Evolutionary conservation across 2,888 invertebrate genomes (phyloP), one percentile per base, ranked within the genome.

Genomic region (Asteroscopus sphinx): DNA sequence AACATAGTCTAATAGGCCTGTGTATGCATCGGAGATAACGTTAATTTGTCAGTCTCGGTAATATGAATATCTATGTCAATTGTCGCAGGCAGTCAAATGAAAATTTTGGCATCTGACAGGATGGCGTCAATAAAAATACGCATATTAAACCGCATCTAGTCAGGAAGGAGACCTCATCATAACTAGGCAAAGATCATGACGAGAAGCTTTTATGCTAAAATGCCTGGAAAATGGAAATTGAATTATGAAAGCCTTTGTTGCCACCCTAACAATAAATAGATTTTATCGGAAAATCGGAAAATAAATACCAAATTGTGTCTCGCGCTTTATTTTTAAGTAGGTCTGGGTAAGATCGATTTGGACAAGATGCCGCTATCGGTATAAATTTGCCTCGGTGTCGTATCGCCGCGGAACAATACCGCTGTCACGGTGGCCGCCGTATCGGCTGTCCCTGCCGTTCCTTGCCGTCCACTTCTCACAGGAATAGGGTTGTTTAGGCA

Each of bases 301-400:
- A 45, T 39, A 51, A 39, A 32, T 15, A 13, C n/a, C 37, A 57
- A 46, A 53, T 28, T 17, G 15, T 25, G n/a, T 60, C 35, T 48
- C 39, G 37, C 54, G 51, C 30, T 61, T 67, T 67, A 52, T 51
- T 53, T 54, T 65, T 46, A 40, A 77, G 79, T 69, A 64, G 56
- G 52, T 54, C 51, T 68, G 36, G 46, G 55, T 49, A 51, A 74
- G 76, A 82, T 80, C 77, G 82, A 81, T 82, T 78, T 79, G 73
- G 80, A 88, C 89, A 87, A 87, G 88, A 87, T 81, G 83, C 83
- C 77, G 77, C 85, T 82, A 90, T 90, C 89, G 83, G 85, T 90
- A 91, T 92, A 93, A 93, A 93, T 92, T 92, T 91, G 89, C 84
- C 71, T 77, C 76, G 84, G 82, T 82, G 87, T 87, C 85, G 88